These are phyloP conservation scores for Pygathrix nemaeus DNA, from an alignment of 2,113 vertebrate species.

Conservation along the genomic window DNA sequence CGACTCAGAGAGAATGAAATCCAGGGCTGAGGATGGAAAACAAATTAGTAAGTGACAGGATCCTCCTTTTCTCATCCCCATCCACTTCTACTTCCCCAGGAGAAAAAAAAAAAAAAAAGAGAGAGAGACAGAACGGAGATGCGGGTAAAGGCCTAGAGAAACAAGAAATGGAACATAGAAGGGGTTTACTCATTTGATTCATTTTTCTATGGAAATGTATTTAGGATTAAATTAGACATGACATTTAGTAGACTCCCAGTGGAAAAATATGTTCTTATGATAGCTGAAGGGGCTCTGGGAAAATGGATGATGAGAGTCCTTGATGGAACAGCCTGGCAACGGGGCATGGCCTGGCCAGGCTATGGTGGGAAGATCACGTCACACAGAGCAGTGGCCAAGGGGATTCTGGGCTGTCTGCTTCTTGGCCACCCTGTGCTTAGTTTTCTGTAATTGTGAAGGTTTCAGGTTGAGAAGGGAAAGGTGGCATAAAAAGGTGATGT, in stretches of 20 bases:
- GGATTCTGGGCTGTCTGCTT: neutral
- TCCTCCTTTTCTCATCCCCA: neutral
- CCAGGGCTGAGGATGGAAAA: slow-evolving; percentile 39
- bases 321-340: neutral
- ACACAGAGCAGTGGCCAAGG: accelerated
- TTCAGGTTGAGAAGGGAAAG: neutral
- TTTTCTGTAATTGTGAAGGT: neutral
- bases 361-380: neutral
- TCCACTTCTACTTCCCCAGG: neutral
- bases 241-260: slow-evolving; percentile 52
- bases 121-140: neutral
- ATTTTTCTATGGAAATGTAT: slow-evolving; percentile 56
- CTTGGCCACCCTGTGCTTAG: neutral
- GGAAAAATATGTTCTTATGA: slow-evolving; percentile 67
- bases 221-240: slow-evolving; percentile 68
- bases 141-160: slow-evolving; percentile 50
- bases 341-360: neutral
- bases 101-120: neutral
- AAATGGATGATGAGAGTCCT: neutral
- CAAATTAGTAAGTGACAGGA: neutral
- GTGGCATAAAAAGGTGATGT: neutral
- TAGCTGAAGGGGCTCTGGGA: slow-evolving; percentile 48
- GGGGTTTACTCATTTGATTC: slow-evolving; percentile 17
- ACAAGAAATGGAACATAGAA: neutral
- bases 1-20: slow-evolving; percentile 16